phyloP scores from a whole-genome alignment of 1,140 invertebrate genomes.

The Zaprionus davidi region DNA sequence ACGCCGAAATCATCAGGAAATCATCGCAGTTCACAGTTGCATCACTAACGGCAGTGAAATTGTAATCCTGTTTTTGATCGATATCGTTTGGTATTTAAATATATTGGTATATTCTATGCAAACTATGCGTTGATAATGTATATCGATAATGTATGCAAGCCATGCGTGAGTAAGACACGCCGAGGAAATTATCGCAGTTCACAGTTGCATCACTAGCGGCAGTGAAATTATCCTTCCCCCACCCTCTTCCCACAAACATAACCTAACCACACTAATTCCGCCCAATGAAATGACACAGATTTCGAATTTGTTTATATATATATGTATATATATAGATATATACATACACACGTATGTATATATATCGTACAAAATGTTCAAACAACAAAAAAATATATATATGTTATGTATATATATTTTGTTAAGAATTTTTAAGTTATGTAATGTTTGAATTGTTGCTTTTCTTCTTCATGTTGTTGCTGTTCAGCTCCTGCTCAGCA shows the following conservation, averaged over 20 bases:
- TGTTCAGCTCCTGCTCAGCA: conserved; percentile 4
- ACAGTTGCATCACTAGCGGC: no score
- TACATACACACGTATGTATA: conserved; percentile 26
- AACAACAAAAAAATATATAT: conserved; percentile 46
- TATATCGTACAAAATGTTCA: conserved; percentile 50
- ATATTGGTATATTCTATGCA: neutral
- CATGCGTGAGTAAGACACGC: no score
- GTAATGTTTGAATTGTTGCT: conserved; percentile 37
- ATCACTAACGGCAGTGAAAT: neutral
- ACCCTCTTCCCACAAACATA: neutral
- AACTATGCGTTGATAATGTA: neutral
- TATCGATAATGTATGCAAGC: neutral
- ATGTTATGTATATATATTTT: conserved; percentile 41
- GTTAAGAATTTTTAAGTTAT: conserved; percentile 37
- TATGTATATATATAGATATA: conserved; percentile 38
- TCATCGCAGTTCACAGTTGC: neutral
- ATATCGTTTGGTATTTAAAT: neutral
- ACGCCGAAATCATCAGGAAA: neutral
- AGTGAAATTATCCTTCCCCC: neutral
- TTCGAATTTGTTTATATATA: conserved; percentile 38
- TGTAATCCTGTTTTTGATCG: neutral
- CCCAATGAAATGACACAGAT: conserved; percentile 19
- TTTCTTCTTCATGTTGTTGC: conserved; percentile 4
- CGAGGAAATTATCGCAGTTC: neutral
- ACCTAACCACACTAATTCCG: neutral